Percentiles rank a stretch among this genome's conserved stretches.
These are phyloP conservation scores for Dolichallabes microphthalmus DNA, from an alignment of 2,113 vertebrate genomes.

Conservation along the genomic window DNA sequence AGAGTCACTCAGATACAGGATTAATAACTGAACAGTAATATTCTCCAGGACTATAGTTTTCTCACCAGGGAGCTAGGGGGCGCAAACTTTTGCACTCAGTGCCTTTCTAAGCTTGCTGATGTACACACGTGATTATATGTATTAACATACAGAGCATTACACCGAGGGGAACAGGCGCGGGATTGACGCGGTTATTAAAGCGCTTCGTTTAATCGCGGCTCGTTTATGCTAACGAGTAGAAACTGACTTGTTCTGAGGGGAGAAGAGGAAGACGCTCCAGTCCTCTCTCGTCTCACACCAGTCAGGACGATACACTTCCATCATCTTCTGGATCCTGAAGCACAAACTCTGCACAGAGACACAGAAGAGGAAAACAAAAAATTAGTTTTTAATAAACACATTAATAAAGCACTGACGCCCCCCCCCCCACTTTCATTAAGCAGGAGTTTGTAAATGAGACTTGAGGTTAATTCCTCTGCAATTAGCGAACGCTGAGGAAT, in stretches of 20 bases:
- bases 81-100: background rate
- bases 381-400: background rate
- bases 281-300: conserved; percentile 91
- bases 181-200: no score
- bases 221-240: background rate
- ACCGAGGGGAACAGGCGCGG: background rate
- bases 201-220: background rate
- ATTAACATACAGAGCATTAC: background rate
- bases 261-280: conserved; percentile 95
- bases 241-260: conserved; percentile 90
- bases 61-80: background rate
- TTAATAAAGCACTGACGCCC: background rate
- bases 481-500: background rate
- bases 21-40: background rate
- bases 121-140: background rate
- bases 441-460: background rate
- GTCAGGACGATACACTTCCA: conserved; percentile 93
- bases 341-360: conserved; percentile 79
- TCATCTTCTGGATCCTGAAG: conserved; percentile 95
- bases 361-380: background rate
- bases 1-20: background rate
- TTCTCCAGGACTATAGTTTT: background rate
- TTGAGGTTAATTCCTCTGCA: conserved; percentile 17
- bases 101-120: background rate
- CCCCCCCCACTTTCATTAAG: background rate